Conservation (phyloP, 1,140 invertebrate genomes). For the Subanguina moxae region DNA sequence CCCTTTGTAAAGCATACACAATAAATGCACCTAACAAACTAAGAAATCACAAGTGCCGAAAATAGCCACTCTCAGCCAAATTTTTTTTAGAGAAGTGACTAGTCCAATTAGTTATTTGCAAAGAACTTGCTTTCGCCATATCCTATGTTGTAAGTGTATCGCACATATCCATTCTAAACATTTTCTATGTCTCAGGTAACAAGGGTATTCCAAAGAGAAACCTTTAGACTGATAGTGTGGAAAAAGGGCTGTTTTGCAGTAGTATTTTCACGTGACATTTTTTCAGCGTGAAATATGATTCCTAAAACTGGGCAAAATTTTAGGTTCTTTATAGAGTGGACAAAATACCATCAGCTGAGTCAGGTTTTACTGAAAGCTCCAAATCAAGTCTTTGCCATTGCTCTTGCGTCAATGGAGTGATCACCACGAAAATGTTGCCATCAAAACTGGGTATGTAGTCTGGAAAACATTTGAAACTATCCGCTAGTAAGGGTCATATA, state of each 20-base stretch:
- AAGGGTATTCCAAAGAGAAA: too few species aligned
- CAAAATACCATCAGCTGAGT: constrained; percentile 31
- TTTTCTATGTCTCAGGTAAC: too few species aligned
- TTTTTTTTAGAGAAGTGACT: too few species aligned
- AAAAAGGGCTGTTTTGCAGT: constrained; percentile 31
- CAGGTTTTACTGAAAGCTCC: constrained; percentile 45
- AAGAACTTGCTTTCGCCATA: constrained; percentile 28
- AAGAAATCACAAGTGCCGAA: background rate
- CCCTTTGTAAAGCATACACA: too few species aligned
- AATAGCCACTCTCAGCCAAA: background rate
- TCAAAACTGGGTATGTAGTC: constrained; percentile 50
- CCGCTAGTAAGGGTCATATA: too few species aligned
- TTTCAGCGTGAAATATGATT: constrained; percentile 26
- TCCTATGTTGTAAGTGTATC: constrained; percentile 43
- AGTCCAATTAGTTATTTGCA: too few species aligned
- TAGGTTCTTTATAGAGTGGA: background rate
- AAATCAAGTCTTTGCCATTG: constrained; percentile 44
- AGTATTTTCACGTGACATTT: background rate
- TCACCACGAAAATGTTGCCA: constrained; percentile 39
- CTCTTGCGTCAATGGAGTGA: constrained; percentile 43
- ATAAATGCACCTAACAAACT: too few species aligned
- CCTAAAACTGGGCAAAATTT: constrained; percentile 4
- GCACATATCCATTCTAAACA: constrained; percentile 31
- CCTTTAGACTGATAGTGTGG: constrained; percentile 32
- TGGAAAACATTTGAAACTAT: constrained; percentile 21